Base-by-base conservation (phyloP, 2,888 invertebrate genomes). In the Caenorhabditis panamensis region DNA sequence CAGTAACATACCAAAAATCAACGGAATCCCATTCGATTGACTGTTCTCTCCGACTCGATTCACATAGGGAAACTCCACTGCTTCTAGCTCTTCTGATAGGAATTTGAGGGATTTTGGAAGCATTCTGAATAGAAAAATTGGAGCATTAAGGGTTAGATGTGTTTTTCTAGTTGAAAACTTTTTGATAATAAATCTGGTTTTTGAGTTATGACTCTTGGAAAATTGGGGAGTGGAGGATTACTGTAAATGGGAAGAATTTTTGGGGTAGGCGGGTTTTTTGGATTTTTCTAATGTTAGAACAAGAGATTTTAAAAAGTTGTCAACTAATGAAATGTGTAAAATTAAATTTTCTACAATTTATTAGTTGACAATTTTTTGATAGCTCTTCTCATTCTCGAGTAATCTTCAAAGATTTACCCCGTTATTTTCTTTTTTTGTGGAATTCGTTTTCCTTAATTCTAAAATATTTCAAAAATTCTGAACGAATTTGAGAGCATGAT, bases 1-100 rank as follows among this genome's bases (percentile, higher is more conserved):
- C n/a, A n/a, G 31, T 6, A 6, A 41, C 41, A 3, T 16, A 41
- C 82, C 82, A 22, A 79, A 77, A 64, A 62, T 77, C 8, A 86
- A 44, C 0, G 82, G 67, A 20, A 73, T 49, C 3, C 66, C 84
- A 79, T 87, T 87, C 28, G 86, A 84, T n/a, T 64, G 79, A 64
- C 71, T 76, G 47, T 87, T 87, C 28, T 68, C 28, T 1, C 82
- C 86, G 1, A 86, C 62, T 75, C 82, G 86, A 68, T 87, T 87
- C 16, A 87, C 66, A 61, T 73, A 81, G 4, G 78, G 79, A 22
- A 87, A 84, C 16, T 69, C 67, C 28, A 79, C 16, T 54, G 64
- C 31, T 69, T 24, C 9, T 37, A 37, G 18, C 49, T 31, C 16
- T 62, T 28, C 8, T 79, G 62, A 28, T 68, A 61, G 1, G 20